These are phyloP conservation scores for Cephalopachus bancanus DNA, from an alignment of 2,797 vertebrate genomes.

Conservation along the genomic window DNA sequence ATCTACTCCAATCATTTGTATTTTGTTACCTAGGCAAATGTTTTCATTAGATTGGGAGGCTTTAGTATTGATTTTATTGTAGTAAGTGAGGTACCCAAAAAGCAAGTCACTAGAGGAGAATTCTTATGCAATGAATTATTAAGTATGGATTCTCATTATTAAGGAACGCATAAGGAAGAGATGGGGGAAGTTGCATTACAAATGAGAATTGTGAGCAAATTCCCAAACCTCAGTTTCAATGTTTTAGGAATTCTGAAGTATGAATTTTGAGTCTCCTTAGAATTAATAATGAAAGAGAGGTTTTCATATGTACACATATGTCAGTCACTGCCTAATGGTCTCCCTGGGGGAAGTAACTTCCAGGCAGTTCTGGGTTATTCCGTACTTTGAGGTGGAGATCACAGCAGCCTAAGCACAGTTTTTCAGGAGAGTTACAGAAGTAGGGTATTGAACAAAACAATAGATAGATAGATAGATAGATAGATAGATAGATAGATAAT, in stretches of 20 bases:
- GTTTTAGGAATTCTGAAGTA: not conserved
- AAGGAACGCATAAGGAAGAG: not conserved
- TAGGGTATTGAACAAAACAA: not conserved
- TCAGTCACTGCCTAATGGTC: not conserved
- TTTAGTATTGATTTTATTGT: not conserved
- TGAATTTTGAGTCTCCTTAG: not conserved
- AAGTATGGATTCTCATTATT: not conserved
- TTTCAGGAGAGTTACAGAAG: not conserved
- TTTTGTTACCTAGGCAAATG: not conserved
- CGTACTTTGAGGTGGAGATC: not conserved
- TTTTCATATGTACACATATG: not conserved
- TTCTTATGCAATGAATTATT: not conserved
- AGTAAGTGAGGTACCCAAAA: not conserved
- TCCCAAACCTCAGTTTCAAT: not conserved
- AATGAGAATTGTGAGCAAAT: not conserved
- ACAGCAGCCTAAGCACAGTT: not conserved
- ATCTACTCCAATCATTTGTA: not conserved
- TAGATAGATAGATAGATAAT: no score
- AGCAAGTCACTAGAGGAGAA: not conserved
- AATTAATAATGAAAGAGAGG: no score
- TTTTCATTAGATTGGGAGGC: not conserved
- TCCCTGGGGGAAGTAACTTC: not conserved
- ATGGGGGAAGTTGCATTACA: not conserved
- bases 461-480: not conserved
- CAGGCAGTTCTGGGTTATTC: not conserved